Percentiles rank a stretch among this genome's conserved stretches.
phyloP scores from a whole-genome alignment of 2,797 vertebrate genomes.

The Todus mexicanus region DNA sequence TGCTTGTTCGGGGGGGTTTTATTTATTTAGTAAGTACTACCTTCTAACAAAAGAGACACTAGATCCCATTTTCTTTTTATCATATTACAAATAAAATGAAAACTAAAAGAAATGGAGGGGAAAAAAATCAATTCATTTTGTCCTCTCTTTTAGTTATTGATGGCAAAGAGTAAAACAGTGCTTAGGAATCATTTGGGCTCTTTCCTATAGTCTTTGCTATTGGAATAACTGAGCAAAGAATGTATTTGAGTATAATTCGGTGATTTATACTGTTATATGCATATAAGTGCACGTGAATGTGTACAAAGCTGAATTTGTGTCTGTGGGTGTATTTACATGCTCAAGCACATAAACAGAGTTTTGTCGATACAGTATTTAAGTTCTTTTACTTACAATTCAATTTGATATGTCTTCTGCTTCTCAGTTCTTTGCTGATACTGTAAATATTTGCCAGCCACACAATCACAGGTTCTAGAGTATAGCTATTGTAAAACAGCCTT shows the following conservation, averaged over 20 bases:
- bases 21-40: neutral
- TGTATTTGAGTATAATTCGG: neutral
- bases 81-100: neutral
- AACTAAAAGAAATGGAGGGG: neutral
- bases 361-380: neutral
- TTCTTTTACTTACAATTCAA: neutral
- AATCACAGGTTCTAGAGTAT: neutral
- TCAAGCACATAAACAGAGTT: neutral
- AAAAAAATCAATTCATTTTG: neutral
- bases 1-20: neutral
- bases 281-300: neutral
- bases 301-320: neutral
- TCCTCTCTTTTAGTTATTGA: neutral
- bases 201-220: neutral
- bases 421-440: neutral
- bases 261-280: neutral
- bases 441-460: neutral
- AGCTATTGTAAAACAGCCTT: neutral
- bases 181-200: neutral
- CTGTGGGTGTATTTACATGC: neutral
- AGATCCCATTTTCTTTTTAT: neutral
- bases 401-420: neutral
- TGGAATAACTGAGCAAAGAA: neutral
- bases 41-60: neutral
- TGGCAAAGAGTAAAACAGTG: neutral